phyloP scores from a whole-genome alignment of 2,113 vertebrate genomes.

The Motacilla alba region DNA sequence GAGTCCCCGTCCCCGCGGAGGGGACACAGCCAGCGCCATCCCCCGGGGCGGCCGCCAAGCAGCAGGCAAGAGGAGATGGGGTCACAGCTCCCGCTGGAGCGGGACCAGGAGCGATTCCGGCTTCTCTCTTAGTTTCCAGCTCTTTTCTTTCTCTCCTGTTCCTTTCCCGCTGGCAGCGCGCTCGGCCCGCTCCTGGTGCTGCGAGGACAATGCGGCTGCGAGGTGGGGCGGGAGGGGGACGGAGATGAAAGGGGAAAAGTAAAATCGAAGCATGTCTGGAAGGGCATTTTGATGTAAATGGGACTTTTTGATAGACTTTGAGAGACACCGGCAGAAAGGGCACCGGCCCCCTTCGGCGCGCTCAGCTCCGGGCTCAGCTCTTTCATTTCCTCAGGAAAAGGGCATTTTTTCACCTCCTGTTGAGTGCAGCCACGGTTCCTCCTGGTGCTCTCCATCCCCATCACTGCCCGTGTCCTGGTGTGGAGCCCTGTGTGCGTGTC shows the following conservation, averaged over 20 bases:
- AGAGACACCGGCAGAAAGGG: slow-evolving; percentile 48
- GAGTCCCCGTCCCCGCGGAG: fast-evolving
- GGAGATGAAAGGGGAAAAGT: slow-evolving; percentile 57
- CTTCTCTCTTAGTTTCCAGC: slow-evolving; percentile 13
- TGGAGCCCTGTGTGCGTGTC: background rate
- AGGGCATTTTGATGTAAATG: slow-evolving; percentile 68
- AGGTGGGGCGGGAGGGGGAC: slow-evolving; percentile 37
- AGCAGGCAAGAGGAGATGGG: background rate
- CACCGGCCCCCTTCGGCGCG: background rate
- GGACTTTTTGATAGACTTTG: slow-evolving; percentile 58
- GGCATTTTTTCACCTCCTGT: background rate
- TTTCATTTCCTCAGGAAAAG: slow-evolving; percentile 23
- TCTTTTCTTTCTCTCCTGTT: background rate
- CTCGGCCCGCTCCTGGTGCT: background rate
- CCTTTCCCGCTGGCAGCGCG: background rate
- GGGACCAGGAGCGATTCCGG: slow-evolving; percentile 29
- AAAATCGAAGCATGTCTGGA: slow-evolving; percentile 51
- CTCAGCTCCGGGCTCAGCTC: background rate
- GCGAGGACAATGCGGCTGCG: slow-evolving; percentile 5
- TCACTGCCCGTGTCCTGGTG: background rate
- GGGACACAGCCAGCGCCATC: background rate
- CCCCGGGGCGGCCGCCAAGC: background rate
- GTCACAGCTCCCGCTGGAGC: slow-evolving; percentile 10
- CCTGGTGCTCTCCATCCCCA: background rate
- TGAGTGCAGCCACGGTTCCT: background rate